phyloP scores from a whole-genome alignment of 2,113 vertebrate genomes.

The Apteryx owenii region DNA sequence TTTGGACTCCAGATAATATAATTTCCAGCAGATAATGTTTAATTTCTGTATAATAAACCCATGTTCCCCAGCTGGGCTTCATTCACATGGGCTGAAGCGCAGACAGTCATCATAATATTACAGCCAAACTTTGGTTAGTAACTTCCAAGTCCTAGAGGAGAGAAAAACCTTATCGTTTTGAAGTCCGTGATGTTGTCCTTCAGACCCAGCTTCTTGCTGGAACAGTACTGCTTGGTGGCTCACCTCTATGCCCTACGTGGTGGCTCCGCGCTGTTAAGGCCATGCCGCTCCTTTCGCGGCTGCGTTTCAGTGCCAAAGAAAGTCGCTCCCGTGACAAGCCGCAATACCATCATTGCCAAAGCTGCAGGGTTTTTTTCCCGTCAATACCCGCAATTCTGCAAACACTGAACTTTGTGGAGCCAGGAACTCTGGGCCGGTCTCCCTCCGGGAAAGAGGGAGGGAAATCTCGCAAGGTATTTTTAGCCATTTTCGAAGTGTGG shows the following conservation, averaged over 20 bases:
- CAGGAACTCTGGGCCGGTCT: not conserved
- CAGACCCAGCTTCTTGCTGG: not conserved
- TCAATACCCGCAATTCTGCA: not conserved
- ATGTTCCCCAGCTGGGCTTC: not conserved
- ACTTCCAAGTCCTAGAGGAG: not conserved
- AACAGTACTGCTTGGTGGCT: too few species aligned
- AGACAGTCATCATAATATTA: not conserved
- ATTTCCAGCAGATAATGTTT: conserved; percentile 16
- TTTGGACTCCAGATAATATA: not conserved
- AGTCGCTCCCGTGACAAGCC: not conserved
- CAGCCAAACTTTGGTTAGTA: not conserved
- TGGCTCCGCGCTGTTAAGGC: too few species aligned
- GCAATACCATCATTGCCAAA: not conserved
- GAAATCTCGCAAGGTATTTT: not conserved
- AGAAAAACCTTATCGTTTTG: not conserved
- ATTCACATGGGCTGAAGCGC: not conserved
- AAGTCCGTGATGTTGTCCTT: not conserved
- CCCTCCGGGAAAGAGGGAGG: not conserved
- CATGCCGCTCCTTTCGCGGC: not conserved
- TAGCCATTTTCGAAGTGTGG: not conserved
- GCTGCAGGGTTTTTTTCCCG: not conserved
- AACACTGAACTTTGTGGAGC: not conserved
- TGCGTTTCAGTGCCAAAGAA: not conserved
- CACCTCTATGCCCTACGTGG: not conserved
- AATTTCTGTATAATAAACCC: not conserved